Base-by-base conservation (phyloP, 2,888 invertebrate genomes). In the Napeogenes inachia region DNA sequence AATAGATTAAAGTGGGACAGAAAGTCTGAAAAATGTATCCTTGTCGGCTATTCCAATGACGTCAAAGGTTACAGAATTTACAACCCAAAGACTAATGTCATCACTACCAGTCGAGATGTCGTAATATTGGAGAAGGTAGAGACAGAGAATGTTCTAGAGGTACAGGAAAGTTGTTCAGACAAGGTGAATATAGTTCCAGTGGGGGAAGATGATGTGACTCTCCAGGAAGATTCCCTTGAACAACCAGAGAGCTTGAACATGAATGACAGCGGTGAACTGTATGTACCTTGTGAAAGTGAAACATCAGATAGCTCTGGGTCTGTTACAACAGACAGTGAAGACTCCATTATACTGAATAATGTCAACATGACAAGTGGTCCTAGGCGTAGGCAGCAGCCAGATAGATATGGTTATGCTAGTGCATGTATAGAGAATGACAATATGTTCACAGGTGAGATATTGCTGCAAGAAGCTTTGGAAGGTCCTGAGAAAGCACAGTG, bases 1-100 rank as follows among this genome's bases (percentile, higher is more conserved):
- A 70, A 68, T 35, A 57, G 71, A 58, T 33, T 62, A 38, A 71
- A 72, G 50, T 71, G 70, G 72, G 70, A 70, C 59, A 70, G 50
- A 62, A 72, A 73, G 45, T 61, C 70, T 33, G 64, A 63, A 60
- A 64, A 68, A 55, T 58, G 59, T 62, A 68, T 70, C 32, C 61
- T 71, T 57, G 63, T 71, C 3, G 73, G 71, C 45, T 74, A 70
- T 65, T 64, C 70, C 32, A 63, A 70, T 55, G 60, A 67, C 45
- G 60, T 68, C 8, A 57, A n/a, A n/a, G n/a, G n/a, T n/a, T n/a
- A n/a, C n/a, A n/a, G n/a, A n/a, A n/a, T n/a, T n/a, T n/a, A n/a
- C n/a, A n/a, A n/a, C n/a, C n/a, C n/a, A n/a, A n/a, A n/a, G n/a
- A n/a, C n/a, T 72, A 68, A 67, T 59, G 50, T 38, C 21, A 63